Base-by-base conservation (phyloP, 30 jellyfish, hydroid and myxozoan genomes). In the Aurelia sp. region DNA sequence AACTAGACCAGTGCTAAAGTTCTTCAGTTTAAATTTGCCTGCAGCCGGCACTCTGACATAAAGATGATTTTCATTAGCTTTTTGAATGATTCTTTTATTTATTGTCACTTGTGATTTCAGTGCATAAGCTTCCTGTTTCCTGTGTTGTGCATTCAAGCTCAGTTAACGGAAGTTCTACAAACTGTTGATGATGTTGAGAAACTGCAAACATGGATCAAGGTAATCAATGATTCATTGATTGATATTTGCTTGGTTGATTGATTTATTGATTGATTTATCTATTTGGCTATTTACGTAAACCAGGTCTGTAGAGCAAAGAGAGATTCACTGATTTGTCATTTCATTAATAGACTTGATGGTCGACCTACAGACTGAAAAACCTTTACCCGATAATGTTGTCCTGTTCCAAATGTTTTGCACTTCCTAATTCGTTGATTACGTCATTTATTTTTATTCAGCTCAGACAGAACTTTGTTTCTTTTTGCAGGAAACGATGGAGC, bases 121-220 rank as follows among this genome's bases (percentile, higher is more conserved):
- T 90, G 79, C 3, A 58, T 92, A 81, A 44, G 66, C 48, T 92
- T 82, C 86, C 68, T 92, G 88, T 92, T 92, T 52, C 98, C 98
- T 6, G 85, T 70, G 16, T 72, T 92, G 63, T 81, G 91, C 59
- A 47, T 92, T 21, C 95, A 92, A 81, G 87, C 95, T 6, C 92
- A 86, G 66, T 85, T 92, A n/a, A 62, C 69, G 27, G 86, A 92
- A 61, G 71, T 92, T 21, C 27, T 92, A 68, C 58, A 65, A 47
- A 62, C 40, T 37, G 88, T 20, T 1, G 73, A 64, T 60, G 82
- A 78, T 57, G 78, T 62, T 17, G 74, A 70, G n/a, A 63, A 66
- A 16, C 47, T 92, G 65, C 61, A 76, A 22, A 53, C 59, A 13
- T 92, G 98, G 98, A 86, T 92, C 44, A 81, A 92, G 98, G 98